Conservation (phyloP, 2,888 invertebrate species). For the Fabriciana adippe region DNA sequence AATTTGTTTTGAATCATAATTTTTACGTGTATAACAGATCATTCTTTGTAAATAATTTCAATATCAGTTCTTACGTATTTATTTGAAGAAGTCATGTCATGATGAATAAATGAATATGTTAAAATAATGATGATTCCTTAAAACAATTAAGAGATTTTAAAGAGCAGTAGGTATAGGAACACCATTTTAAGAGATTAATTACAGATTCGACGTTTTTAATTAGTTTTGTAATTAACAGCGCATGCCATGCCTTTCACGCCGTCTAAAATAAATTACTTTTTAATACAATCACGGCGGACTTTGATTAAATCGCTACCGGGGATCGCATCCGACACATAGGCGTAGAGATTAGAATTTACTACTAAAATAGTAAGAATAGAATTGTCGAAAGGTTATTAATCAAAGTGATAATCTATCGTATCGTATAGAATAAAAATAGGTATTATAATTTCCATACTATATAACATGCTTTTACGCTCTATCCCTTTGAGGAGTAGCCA, state of each 20-base stretch:
- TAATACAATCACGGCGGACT: conserved; percentile 70
- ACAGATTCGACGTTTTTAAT: conserved; percentile 79
- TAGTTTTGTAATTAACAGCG: conserved; percentile 78
- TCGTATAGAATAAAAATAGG: no score
- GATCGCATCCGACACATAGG: conserved; percentile 13
- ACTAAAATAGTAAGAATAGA: neutral
- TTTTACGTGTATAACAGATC: no score
- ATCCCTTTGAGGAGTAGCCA: no score
- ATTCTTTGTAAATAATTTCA: no score
- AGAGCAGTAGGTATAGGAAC: conserved; percentile 39
- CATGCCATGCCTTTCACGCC: conserved; percentile 62
- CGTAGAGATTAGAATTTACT: conserved; percentile 17
- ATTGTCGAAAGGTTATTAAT: no score
- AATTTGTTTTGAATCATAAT: no score
- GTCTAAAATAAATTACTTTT: conserved; percentile 79
- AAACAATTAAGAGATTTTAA: conserved; percentile 32
- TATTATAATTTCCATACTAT: no score
- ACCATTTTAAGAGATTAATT: conserved; percentile 66
- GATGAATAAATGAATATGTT: conserved; percentile 9
- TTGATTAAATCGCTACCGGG: conserved; percentile 56
- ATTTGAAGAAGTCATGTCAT: neutral
- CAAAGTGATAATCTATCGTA: no score
- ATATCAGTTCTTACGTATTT: no score
- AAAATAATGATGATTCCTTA: conserved; percentile 32
- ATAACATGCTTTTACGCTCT: no score